A percentile compares a stretch with the other conserved stretches of the same genome.
Conservation (phyloP, 1,140 invertebrate genomes). For the Babylonia areolata region DNA sequence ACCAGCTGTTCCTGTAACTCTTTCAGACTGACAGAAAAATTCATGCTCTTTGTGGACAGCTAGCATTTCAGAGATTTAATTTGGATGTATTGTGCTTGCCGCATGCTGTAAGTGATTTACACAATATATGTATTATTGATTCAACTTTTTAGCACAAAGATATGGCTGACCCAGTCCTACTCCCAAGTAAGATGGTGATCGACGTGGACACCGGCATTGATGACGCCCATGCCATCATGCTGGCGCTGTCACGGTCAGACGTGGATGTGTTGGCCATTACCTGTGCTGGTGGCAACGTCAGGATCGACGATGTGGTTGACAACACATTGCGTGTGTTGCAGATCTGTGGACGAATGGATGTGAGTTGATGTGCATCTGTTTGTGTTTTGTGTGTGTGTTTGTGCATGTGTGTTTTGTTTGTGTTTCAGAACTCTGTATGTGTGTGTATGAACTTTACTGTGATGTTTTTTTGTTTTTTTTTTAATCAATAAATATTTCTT, state of each 20-base stretch:
- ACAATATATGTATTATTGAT: no score
- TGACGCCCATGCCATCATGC: slow-evolving; percentile 71
- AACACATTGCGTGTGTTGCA: slow-evolving; percentile 66
- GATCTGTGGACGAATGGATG: slow-evolving; percentile 58
- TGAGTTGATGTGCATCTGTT: slow-evolving; percentile 47
- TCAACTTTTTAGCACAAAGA: no score
- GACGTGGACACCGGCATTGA: slow-evolving; percentile 72
- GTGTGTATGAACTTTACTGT: no score
- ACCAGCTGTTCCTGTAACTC: no score
- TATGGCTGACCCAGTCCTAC: background rate
- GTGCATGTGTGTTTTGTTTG: background rate
- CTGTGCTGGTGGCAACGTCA: slow-evolving; percentile 64
- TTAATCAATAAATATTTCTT: no score
- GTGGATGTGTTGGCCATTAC: slow-evolving; percentile 68
- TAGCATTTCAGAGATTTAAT: no score
- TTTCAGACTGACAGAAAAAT: no score
- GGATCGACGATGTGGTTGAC: slow-evolving; percentile 52
- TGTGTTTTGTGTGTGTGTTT: background rate
- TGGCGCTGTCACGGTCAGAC: slow-evolving; percentile 58
- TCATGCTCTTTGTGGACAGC: no score
- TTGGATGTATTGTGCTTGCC: no score
- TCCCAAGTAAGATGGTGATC: slow-evolving; percentile 67
- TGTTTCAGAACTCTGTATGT: no score
- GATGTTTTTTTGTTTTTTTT: no score
- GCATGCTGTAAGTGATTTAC: no score